Percentiles rank a stretch among this genome's conserved stretches.
These are phyloP conservation scores for Abrostola triplasia DNA, from an alignment of 2,888 invertebrate species.

Conservation along the genomic window DNA sequence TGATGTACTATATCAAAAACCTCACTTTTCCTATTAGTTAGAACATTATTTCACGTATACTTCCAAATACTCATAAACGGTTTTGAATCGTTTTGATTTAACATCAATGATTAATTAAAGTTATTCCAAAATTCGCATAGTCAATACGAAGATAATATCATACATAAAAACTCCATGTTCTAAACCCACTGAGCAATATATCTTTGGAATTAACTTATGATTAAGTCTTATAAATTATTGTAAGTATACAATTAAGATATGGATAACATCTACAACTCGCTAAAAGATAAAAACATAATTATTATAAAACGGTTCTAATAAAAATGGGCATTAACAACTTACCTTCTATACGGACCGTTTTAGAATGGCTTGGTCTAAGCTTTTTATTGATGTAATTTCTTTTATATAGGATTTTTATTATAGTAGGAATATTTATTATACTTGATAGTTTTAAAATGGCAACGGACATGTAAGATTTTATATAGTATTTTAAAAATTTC, in stretches of 20 bases:
- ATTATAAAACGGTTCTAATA: conserved; percentile 45
- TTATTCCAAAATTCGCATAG: not conserved
- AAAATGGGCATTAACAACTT: conserved; percentile 33
- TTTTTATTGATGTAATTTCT: conserved; percentile 24
- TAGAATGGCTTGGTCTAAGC: not conserved
- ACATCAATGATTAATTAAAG: too few species aligned
- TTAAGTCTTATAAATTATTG: conserved; percentile 39
- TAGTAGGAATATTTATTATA: not conserved
- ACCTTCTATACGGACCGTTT: conserved; percentile 9
- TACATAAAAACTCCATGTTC: conserved; percentile 23
- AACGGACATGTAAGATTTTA: too few species aligned
- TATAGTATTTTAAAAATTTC: not conserved
- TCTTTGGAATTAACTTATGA: conserved; percentile 45
- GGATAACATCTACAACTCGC: conserved; percentile 40
- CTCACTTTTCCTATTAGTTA: too few species aligned
- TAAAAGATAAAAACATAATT: conserved; percentile 49
- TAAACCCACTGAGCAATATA: conserved; percentile 30
- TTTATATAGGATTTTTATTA: conserved; percentile 4
- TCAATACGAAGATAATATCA: conserved; percentile 8
- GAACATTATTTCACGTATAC: too few species aligned
- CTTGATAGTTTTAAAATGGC: not conserved
- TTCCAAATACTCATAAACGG: too few species aligned
- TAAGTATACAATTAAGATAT: conserved; percentile 50
- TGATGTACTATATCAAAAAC: too few species aligned
- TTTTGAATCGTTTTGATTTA: too few species aligned